These are phyloP conservation scores for Heliconius charithonia DNA, from an alignment of 2,888 invertebrate species.

Conservation along the genomic window DNA sequence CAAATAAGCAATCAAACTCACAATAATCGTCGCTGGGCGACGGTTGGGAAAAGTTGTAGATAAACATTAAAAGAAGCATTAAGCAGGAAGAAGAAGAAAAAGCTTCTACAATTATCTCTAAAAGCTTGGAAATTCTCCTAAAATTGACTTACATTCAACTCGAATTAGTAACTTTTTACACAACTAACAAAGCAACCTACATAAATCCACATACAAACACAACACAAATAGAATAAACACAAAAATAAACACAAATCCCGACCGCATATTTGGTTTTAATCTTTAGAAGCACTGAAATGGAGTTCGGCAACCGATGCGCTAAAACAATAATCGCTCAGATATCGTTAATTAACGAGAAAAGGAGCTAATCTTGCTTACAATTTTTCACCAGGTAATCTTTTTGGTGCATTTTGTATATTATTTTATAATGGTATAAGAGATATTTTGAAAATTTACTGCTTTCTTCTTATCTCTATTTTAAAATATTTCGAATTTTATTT, in stretches of 20 bases:
- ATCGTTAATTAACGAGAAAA: conserved; percentile 59
- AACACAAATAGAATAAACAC: conserved; percentile 24
- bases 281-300: conserved; percentile 33
- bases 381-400: conserved; percentile 37
- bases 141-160: not conserved
- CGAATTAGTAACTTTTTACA: not conserved
- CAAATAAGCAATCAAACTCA: too few relatives aligned
- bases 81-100: too few relatives aligned
- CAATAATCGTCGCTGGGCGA: too few relatives aligned
- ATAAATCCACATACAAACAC: not conserved
- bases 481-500: too few relatives aligned
- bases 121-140: too few relatives aligned
- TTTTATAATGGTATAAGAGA: too few relatives aligned
- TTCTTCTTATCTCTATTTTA: too few relatives aligned
- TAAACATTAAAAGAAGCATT: too few relatives aligned
- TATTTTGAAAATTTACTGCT: too few relatives aligned
- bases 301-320: conserved; percentile 26
- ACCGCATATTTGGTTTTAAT: conserved; percentile 43
- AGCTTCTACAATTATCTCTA: too few relatives aligned
- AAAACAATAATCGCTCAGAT: conserved; percentile 56
- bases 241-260: conserved; percentile 33
- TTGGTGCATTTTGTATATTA: conserved; percentile 18
- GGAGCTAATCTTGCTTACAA: conserved; percentile 63
- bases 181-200: not conserved
- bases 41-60: too few relatives aligned